phyloP scores from a whole-genome alignment of 2,797 vertebrate genomes.

The Eulemur albifrons region DNA sequence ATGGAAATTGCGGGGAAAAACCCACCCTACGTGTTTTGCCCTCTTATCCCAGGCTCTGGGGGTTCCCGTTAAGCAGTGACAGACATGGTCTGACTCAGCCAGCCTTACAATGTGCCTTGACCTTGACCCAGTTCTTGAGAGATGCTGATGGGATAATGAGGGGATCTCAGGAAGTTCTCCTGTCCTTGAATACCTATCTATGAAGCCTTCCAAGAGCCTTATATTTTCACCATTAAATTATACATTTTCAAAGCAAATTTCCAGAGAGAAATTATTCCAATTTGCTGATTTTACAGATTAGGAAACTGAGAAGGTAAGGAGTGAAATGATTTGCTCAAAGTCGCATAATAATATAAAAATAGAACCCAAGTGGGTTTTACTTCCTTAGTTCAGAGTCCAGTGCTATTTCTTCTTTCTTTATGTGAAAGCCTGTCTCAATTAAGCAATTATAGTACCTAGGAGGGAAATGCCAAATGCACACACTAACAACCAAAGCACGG shows the following conservation, averaged over 20 bases:
- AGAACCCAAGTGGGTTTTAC: neutral
- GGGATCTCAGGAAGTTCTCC: neutral
- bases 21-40: neutral
- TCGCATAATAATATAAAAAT: neutral
- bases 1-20: neutral
- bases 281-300: neutral
- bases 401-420: neutral
- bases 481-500: neutral
- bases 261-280: neutral
- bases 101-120: neutral
- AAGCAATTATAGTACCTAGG: neutral
- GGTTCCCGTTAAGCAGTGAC: neutral
- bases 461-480: neutral
- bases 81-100: neutral
- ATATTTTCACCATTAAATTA: conserved; percentile 17
- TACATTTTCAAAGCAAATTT: conserved; percentile 9
- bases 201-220: neutral
- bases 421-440: neutral
- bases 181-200: neutral
- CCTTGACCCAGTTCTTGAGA: neutral
- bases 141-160: neutral
- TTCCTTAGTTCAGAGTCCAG: neutral
- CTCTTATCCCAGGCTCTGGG: neutral
- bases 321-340: neutral
- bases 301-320: neutral